Base-by-base conservation (phyloP, 2,113 vertebrate species). In the Bothrops jararaca region DNA sequence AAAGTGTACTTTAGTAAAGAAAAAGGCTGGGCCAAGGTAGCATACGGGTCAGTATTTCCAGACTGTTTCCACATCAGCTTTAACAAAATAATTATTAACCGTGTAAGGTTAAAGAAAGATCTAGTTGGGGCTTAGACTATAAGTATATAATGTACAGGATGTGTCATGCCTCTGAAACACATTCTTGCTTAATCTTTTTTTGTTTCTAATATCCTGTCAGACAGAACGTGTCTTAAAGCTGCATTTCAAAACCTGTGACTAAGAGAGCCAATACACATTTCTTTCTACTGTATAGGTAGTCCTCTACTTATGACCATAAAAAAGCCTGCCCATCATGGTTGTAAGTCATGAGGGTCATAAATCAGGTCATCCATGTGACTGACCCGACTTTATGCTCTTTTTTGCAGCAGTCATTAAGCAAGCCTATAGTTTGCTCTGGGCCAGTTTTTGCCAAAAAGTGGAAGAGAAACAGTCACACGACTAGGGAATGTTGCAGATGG, bases 41-140 rank as follows among this genome's bases (percentile, higher is more conserved):
- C 6, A 50, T 39, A 86, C 18, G 26, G 74, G 42, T 50, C 20
- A 86, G 11, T 10, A 1, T 34, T 4, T 48, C 5, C 64, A 52
- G 23, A 89, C 23, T 39, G 89, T 45, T 89, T 92, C 91, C 39
- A 50, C 93, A 85, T 45, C 85, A 86, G 88, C 85, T 93, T 92
- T 85, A 80, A 50, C 52, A 64, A 94, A 95, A 90, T 13, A 12
- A 1, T 96, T 90, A 93, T 88, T 54, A 91, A 93, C 29, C 89
- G 57, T 91, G 20, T 58, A 52, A 90, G 34, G 29, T 60, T 58
- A 48, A 69, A 54, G n/a, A 64, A 29, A 54, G 60, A 64, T 56
- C 34, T 15, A 42, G 11, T 22, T 20, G n/a, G 54, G 13, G 13
- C 12, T 58, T 90, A 80, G 34, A 42, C 74, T 42, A 11, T 58